A percentile compares a stretch with the other conserved stretches of the same genome.
phyloP scores from a whole-genome alignment of 2,888 invertebrate genomes.

The Mythimna impura region DNA sequence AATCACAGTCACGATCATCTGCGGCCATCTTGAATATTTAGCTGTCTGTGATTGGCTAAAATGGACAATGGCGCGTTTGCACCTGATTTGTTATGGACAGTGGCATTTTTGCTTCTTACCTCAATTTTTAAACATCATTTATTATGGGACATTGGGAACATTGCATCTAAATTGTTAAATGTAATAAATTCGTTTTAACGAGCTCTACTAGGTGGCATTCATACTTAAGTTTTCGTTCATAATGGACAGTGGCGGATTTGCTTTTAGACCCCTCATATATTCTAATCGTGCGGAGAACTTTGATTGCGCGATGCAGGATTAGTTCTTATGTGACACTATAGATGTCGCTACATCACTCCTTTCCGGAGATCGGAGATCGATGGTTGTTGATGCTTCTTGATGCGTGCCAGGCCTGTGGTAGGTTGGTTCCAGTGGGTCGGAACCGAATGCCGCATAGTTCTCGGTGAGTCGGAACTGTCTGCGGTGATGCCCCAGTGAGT shows the following conservation, averaged over 20 bases:
- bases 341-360: too few relatives aligned
- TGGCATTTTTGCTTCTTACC: slow-evolving; percentile 13
- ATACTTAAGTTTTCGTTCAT: slow-evolving; percentile 2
- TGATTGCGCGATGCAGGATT: too few relatives aligned
- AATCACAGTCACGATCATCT: not conserved
- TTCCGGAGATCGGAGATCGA: too few relatives aligned
- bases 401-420: too few relatives aligned
- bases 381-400: too few relatives aligned
- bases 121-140: slow-evolving; percentile 5
- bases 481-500: too few relatives aligned
- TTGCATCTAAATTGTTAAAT: slow-evolving; percentile 6
- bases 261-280: slow-evolving; percentile 5
- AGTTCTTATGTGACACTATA: too few relatives aligned
- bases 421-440: too few relatives aligned
- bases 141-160: slow-evolving; percentile 12
- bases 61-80: slow-evolving; percentile 18
- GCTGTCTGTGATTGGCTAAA: slow-evolving; percentile 11
- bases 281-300: too few relatives aligned
- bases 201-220: slow-evolving; percentile 11
- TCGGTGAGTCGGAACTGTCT: too few relatives aligned
- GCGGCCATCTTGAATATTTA: slow-evolving; percentile 1
- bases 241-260: slow-evolving; percentile 15
- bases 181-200: not conserved
- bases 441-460: too few relatives aligned
- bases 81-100: not conserved